phyloP scores from a whole-genome alignment of 2,797 vertebrate species.

The Sparus aurata region DNA sequence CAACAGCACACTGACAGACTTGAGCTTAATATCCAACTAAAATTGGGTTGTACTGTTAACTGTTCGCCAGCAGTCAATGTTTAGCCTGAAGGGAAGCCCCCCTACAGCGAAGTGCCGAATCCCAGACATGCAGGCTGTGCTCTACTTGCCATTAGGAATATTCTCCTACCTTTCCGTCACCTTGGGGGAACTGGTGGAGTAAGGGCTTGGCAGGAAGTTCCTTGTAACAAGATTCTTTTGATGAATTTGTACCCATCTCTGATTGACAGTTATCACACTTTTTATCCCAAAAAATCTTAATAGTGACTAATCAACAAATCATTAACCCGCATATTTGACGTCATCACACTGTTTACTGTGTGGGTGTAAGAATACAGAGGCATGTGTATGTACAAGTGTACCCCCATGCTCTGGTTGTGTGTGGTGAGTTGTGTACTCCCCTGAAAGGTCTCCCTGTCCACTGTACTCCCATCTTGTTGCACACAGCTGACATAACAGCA shows the following conservation, averaged over 20 bases:
- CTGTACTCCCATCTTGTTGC: conserved; percentile 41
- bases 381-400: conserved; percentile 3
- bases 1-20: background rate
- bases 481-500: conserved; percentile 79
- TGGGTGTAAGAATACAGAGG: conserved; percentile 35
- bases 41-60: background rate
- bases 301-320: too few relatives aligned
- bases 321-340: conserved; percentile 1
- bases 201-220: conserved; percentile 28
- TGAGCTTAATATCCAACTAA: conserved; percentile 22
- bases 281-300: too few relatives aligned
- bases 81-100: conserved; percentile 37
- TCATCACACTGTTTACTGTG: conserved; percentile 18
- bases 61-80: conserved; percentile 45
- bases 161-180: conserved; percentile 36
- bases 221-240: too few relatives aligned
- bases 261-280: too few relatives aligned
- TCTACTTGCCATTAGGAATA: conserved; percentile 55
- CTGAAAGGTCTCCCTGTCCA: conserved; percentile 57
- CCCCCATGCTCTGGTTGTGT: conserved; percentile 10
- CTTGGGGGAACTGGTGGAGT: conserved; percentile 18
- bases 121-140: conserved; percentile 32
- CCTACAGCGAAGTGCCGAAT: conserved; percentile 34
- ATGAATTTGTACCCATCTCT: too few relatives aligned
- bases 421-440: conserved; percentile 28